Evolutionary conservation across 2,797 vertebrate genomes (phyloP).

Genomic region (Crax fasciolata): DNA sequence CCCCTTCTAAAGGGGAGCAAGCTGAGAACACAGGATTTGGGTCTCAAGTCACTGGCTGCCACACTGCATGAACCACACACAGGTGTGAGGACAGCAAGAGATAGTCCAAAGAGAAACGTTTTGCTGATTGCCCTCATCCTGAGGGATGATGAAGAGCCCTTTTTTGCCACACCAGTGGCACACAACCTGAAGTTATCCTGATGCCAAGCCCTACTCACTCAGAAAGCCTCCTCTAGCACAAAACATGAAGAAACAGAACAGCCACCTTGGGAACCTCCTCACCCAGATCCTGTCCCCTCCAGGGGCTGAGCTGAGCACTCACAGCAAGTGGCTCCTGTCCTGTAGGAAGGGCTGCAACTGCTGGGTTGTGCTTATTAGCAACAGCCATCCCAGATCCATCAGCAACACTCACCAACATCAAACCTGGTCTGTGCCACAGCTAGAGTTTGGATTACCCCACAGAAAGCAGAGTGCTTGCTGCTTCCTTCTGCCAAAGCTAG

Average conservation of each 20-base stretch:
- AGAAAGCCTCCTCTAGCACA: background rate
- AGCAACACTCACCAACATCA: background rate
- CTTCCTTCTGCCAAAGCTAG: background rate
- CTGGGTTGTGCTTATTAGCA: background rate
- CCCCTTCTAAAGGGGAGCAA: background rate
- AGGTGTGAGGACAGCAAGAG: background rate
- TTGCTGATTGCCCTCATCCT: too few species aligned
- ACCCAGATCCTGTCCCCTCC: background rate
- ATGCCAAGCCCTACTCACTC: background rate
- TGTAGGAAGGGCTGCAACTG: background rate
- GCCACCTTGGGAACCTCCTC: background rate
- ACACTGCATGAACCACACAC: background rate
- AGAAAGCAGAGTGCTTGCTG: background rate
- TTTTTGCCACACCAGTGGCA: background rate
- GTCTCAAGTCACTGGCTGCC: background rate
- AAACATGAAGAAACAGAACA: too few species aligned
- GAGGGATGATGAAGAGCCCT: background rate
- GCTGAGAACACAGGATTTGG: fast-evolving
- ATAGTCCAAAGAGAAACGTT: too few species aligned
- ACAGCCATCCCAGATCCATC: background rate
- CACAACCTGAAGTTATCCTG: background rate
- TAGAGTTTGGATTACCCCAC: background rate
- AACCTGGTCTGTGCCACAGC: background rate
- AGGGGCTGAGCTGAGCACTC: background rate
- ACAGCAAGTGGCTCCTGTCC: background rate